Evolutionary conservation across 2,113 vertebrate genomes (phyloP).

Genomic region (Cebidichthys violaceus): DNA sequence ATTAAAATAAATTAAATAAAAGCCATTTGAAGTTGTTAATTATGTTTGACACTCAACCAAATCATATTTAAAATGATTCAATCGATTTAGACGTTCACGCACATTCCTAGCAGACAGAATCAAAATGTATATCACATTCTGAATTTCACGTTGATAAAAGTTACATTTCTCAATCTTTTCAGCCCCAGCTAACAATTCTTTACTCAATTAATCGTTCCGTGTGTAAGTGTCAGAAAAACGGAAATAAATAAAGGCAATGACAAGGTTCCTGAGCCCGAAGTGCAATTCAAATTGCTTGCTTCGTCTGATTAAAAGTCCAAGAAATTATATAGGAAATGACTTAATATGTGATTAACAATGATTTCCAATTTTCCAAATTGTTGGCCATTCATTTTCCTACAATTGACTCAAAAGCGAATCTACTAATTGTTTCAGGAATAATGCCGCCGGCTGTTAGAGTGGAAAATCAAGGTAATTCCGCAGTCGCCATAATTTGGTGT

Average conservation of each 20-base stretch:
- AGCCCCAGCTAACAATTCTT: neutral
- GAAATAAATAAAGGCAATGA: neutral
- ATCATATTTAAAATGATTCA: too few relatives aligned
- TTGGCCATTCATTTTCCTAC: neutral
- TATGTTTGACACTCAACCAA: too few relatives aligned
- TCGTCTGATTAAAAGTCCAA: neutral
- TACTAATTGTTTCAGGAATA: neutral
- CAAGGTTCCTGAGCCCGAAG: neutral
- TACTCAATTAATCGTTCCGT: neutral
- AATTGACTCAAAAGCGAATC: neutral
- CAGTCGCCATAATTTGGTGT: neutral
- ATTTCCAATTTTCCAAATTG: neutral
- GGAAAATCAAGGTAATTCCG: neutral
- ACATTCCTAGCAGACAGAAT: neutral
- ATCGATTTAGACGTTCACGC: too few relatives aligned
- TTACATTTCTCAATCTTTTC: neutral
- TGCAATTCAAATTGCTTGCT: neutral
- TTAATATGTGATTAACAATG: neutral
- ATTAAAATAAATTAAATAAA: too few relatives aligned
- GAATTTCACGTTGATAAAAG: constrained; percentile 10
- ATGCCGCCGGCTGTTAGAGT: neutral
- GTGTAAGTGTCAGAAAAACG: neutral
- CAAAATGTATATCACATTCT: neutral
- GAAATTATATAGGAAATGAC: neutral
- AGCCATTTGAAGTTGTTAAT: too few relatives aligned